Evolutionary conservation across 2,888 invertebrate species (phyloP), one percentile per base, ranked within the genome.

Genomic region (Prenolepis imparis): DNA sequence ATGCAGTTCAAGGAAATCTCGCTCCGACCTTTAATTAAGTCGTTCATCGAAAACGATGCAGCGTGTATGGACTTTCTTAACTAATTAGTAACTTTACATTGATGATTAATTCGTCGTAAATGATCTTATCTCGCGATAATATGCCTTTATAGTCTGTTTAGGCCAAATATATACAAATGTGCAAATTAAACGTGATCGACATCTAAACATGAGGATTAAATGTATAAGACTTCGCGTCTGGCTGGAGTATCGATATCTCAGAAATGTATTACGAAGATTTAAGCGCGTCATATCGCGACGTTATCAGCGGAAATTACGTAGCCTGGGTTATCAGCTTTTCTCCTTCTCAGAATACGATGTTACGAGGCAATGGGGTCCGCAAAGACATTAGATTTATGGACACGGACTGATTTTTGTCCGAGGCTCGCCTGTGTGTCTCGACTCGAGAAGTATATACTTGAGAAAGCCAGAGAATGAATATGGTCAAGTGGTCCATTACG

Each of bases 241-340:
- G 36, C 21, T 4, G 66, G 21, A 18, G 36, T 24, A 75, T 75
- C 55, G 24, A 59, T 21, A 57, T 57, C 70, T 70, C 44, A 21
- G 18, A 44, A 70, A 28, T 59, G 2, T 21, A 52, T 55, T 18
- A 41, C n/a, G 21, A 15, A 41, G 74, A 21, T 21, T 75, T 36
- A 36, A 36, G n/a, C 12, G 28, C 15, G 28, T 57, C 36, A 18
- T 63, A 75, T 77, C 77, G 82, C 21, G 21, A 55, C 73, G 66
- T 59, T 91, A 90, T 90, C 90, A 63, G 63, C 75, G 88, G 84
- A 86, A 86, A 84, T 75, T 24, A 82, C 64, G 73, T 75, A 52
- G 28, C 68, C 48, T 61, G 85, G 89, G 87, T 91, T 90, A 91
- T 91, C 90, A 55, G 83, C 48, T 85, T 81, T 75, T 48, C 52